A percentile compares a stretch with the other conserved stretches of the same genome.
phyloP scores from a whole-genome alignment of 2,797 vertebrate species.

The Sciurus carolinensis region DNA sequence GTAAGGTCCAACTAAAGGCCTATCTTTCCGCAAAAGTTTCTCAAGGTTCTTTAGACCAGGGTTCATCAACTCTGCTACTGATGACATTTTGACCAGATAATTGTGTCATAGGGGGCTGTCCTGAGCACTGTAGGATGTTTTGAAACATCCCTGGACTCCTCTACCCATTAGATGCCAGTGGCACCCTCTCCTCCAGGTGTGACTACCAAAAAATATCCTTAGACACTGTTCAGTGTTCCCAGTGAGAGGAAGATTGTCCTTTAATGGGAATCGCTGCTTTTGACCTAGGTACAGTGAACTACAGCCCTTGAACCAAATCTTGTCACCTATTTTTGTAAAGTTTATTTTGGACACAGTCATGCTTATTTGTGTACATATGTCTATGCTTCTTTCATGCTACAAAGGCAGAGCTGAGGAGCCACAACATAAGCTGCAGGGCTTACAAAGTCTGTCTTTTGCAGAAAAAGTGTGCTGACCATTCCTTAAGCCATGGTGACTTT shows the following conservation, averaged over 20 bases:
- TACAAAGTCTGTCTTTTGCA: not conserved
- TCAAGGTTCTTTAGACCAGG: not conserved
- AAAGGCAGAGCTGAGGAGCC: not conserved
- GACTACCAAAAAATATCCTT: constrained; percentile 7
- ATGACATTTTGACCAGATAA: not conserved
- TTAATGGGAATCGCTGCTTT: not conserved
- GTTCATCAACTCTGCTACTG: not conserved
- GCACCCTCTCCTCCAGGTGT: not conserved
- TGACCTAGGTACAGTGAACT: not conserved
- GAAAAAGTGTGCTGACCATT: not conserved
- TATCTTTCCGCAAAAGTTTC: constrained; percentile 16
- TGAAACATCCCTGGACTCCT: not conserved
- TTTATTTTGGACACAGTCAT: constrained; percentile 15
- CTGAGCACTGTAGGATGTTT: not conserved
- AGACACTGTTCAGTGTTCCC: not conserved
- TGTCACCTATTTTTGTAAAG: not conserved
- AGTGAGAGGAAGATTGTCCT: not conserved
- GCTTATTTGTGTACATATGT: not conserved
- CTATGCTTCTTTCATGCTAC: not conserved
- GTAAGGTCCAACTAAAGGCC: not conserved
- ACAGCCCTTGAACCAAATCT: not conserved
- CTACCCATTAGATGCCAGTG: not conserved
- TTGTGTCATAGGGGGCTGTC: not conserved
- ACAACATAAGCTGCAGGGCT: not conserved
- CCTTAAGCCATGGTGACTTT: not conserved